Conservation (phyloP, 1,140 invertebrate species). For the Pseudomyrmex gracilis region DNA sequence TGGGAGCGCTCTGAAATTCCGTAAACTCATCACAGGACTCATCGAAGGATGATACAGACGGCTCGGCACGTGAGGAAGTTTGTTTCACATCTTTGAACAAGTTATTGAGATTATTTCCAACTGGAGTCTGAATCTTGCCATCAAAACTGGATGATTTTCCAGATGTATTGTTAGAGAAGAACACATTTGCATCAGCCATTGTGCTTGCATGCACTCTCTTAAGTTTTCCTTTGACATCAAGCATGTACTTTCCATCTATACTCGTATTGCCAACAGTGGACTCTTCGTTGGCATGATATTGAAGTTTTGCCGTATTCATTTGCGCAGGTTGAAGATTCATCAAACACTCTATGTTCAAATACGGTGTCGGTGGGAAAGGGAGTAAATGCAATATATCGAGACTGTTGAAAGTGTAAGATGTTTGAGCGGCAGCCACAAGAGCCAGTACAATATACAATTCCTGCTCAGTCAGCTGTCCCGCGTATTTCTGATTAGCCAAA, state of each 20-base stretch:
- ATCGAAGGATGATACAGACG: conserved; percentile 26
- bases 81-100: conserved; percentile 42
- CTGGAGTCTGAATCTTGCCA: conserved; percentile 24
- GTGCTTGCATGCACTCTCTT: conserved; percentile 44
- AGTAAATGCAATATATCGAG: conserved; percentile 85
- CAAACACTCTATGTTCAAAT: conserved; percentile 81
- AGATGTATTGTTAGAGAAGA: conserved; percentile 40
- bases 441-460: conserved; percentile 88
- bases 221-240: conserved; percentile 50
- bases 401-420: conserved; percentile 85
- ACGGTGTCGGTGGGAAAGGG: conserved; percentile 86
- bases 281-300: conserved; percentile 15
- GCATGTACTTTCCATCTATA: conserved; percentile 41
- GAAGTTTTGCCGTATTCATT: conserved; percentile 46
- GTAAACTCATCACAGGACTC: conserved; percentile 86
- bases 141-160: conserved; percentile 57
- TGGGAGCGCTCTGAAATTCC: conserved; percentile 87
- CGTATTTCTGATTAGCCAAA: conserved; percentile 87
- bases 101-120: conserved; percentile 51
- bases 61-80: conserved; percentile 21
- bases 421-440: conserved; percentile 88
- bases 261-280: conserved; percentile 8
- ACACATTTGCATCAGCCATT: conserved; percentile 51
- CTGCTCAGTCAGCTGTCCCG: conserved; percentile 87
- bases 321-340: conserved; percentile 66